Base-by-base conservation (phyloP, 2,888 invertebrate genomes). In the Anorthoa munda region DNA sequence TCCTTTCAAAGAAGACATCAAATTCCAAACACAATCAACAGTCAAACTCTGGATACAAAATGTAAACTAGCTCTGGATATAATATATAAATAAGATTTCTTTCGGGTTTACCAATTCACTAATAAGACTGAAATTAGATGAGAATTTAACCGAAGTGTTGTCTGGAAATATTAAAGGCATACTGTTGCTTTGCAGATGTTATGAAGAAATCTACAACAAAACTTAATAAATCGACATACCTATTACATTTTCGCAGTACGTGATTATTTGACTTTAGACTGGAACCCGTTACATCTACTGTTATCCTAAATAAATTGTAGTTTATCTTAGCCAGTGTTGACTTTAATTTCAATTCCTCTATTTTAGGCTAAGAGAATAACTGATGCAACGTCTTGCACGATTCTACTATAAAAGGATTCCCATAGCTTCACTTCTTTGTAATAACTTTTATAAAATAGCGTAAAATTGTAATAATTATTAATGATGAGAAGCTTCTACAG, bases 401-500 rank as follows among this genome's bases (percentile, higher is more conserved):
- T 17, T 48, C 4, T n/a, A 64, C 0, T 50, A 21, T 1, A 59
- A 17, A 59, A 59, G 17, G 17, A 59, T 51, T 13, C 15, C 53
- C 4, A 13, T 21, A 18, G 0, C 39, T 9, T 0, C 3, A 18
- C 2, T 18, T 21, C 9, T 60, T 26, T 1, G 12, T 18, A 48
- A 45, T 18, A 45, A 45, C 50, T 53, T 31, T n/a, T 26, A 11
- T 55, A 55, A 31, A 55, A n/a, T 45, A 46, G 1, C 2, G n/a
- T 31, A n/a, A 11, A 13, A 45, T 55, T 60, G 4, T n/a, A 55
- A 50, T 66, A 12, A 59, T 7, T 70, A 77, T 7, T 72, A 79
- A 56, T 75, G 60, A 79, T 58, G 50, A 68, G 70, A 71, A 79
- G 66, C 71, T 56, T 68, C 55, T 61, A 61, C 60, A 70, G 68